Percentiles rank a stretch among this genome's conserved stretches.
Conservation (phyloP, 2,113 vertebrate species). For the Nansenia antarctica region DNA sequence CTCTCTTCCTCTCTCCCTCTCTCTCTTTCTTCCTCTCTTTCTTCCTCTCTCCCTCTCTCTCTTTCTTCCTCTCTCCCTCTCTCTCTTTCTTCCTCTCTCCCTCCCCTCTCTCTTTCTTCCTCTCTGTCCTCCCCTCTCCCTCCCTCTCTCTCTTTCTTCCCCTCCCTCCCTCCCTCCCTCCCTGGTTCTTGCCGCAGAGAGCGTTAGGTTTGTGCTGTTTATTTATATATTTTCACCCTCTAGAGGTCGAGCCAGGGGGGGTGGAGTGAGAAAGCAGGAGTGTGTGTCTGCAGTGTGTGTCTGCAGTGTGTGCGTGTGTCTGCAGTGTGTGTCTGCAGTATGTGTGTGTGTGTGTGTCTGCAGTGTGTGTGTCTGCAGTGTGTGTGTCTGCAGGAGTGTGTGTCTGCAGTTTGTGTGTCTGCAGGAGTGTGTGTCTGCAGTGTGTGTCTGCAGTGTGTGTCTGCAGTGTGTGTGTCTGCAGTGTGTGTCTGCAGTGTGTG, state of each 20-base stretch:
- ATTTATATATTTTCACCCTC: not conserved
- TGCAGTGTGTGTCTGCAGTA: too few species aligned
- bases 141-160: not conserved
- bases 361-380: not conserved
- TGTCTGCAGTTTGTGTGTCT: not conserved
- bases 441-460: not conserved
- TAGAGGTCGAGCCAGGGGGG: not conserved
- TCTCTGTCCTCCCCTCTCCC: not conserved
- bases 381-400: too few species aligned
- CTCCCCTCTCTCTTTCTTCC: not conserved
- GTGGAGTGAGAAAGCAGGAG: not conserved
- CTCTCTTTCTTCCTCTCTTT: not conserved
- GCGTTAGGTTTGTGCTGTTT: not conserved
- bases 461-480: not conserved
- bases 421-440: constrained; percentile 1
- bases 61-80: not conserved
- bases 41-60: not conserved
- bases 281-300: not conserved
- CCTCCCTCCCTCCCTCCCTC: not conserved
- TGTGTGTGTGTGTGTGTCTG: too few species aligned
- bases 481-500: not conserved
- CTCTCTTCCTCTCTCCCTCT: not conserved
- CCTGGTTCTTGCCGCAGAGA: constrained; percentile 2
- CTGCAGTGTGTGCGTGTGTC: constrained; percentile 1
- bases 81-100: not conserved